phyloP scores from a whole-genome alignment of 2,113 vertebrate species.

The Myocastor coypus region DNA sequence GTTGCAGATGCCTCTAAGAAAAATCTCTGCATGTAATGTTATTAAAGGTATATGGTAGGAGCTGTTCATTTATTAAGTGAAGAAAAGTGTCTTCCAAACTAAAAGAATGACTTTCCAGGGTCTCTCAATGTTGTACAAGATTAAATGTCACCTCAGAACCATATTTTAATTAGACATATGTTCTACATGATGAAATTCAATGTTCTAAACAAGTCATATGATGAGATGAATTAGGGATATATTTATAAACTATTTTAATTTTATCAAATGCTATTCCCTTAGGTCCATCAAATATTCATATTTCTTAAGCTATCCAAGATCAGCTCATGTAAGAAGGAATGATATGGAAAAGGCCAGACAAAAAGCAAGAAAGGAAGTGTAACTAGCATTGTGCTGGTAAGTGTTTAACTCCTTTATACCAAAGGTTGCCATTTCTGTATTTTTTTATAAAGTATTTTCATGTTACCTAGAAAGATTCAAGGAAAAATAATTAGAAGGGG shows the following conservation, averaged over 20 bases:
- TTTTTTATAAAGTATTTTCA: background rate
- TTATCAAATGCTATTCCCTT: background rate
- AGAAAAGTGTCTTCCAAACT: background rate
- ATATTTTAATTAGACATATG: background rate
- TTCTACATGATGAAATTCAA: slow-evolving; percentile 21
- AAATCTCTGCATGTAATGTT: background rate
- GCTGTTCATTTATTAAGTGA: background rate
- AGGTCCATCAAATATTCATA: background rate
- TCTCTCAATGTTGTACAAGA: background rate
- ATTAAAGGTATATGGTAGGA: background rate
- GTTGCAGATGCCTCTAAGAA: background rate
- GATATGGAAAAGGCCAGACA: background rate
- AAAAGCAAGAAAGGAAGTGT: background rate
- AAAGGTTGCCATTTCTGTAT: background rate
- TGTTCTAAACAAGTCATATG: background rate
- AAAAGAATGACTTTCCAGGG: background rate
- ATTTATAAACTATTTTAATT: background rate
- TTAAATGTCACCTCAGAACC: background rate
- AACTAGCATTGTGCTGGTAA: background rate
- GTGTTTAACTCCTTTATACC: background rate
- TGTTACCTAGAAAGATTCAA: background rate
- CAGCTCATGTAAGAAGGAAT: background rate
- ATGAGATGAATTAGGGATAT: background rate
- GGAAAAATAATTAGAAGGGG: background rate
- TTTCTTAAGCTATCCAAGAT: background rate